Percentiles rank a stretch among this genome's conserved stretches.
phyloP scores from a whole-genome alignment of 2,113 vertebrate genomes.

The Symphodus melops region DNA sequence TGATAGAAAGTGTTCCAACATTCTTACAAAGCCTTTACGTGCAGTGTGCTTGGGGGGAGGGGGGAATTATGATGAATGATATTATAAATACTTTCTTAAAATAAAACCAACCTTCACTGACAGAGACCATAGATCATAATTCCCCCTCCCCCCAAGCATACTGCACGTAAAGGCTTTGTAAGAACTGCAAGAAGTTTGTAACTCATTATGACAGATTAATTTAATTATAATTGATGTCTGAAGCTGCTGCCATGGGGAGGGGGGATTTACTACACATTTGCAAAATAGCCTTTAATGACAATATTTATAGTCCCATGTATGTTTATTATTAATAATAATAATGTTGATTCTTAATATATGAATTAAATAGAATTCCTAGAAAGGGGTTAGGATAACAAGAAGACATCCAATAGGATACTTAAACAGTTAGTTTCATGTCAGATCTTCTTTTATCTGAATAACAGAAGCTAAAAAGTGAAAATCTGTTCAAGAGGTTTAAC shows the following conservation, averaged over 20 bases:
- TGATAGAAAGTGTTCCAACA: conserved; percentile 2
- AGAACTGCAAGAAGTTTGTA: no score
- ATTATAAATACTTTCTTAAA: neutral
- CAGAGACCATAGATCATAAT: neutral
- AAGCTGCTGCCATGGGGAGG: no score
- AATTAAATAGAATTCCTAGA: neutral
- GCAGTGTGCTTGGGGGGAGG: neutral
- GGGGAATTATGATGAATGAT: neutral
- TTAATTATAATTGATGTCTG: no score
- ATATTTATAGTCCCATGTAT: no score
- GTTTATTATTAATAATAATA: no score
- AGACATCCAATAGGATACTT: neutral
- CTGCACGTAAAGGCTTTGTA: no score
- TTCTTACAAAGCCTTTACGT: neutral
- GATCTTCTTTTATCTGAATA: neutral
- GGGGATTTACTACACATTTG: no score
- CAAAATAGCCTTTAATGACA: no score
- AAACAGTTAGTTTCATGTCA: neutral
- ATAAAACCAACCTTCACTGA: neutral
- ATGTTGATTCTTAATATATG: no score
- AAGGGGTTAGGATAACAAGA: neutral
- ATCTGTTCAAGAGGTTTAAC: neutral
- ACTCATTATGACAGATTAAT: no score
- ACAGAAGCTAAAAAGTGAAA: neutral
- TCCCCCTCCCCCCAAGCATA: no score